Percentiles rank a stretch among this genome's conserved stretches.
These are phyloP conservation scores for Osmoderma eremita DNA, from an alignment of 2,888 invertebrate genomes.

Conservation along the genomic window DNA sequence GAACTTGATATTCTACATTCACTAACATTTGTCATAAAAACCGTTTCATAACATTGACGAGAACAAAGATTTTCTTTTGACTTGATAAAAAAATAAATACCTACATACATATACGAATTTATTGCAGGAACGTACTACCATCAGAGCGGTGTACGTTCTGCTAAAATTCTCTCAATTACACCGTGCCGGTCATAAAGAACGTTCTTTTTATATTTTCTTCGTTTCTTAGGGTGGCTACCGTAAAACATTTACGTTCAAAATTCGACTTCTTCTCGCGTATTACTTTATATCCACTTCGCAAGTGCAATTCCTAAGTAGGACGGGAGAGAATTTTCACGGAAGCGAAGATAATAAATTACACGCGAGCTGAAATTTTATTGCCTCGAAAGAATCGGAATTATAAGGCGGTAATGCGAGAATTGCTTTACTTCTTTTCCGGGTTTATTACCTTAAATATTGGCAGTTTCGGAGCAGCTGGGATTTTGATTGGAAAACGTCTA, in stretches of 20 bases:
- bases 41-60: not conserved
- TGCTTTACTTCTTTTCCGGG: slow-evolving; percentile 2
- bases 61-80: not conserved
- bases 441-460: slow-evolving; percentile 5
- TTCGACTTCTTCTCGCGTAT: slow-evolving; percentile 4
- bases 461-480: too few relatives aligned
- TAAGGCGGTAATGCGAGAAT: slow-evolving; percentile 23
- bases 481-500: too few relatives aligned
- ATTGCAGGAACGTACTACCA: not conserved
- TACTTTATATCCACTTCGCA: not conserved
- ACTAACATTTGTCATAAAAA: not conserved
- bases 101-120: too few relatives aligned
- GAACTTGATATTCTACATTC: too few relatives aligned
- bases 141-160: not conserved
- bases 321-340: not conserved
- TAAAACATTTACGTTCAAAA: slow-evolving; percentile 7
- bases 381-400: slow-evolving; percentile 14
- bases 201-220: slow-evolving; percentile 8
- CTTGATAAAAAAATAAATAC: not conserved
- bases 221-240: not conserved
- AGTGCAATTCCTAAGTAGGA: not conserved
- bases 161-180: slow-evolving; percentile 23
- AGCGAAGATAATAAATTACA: slow-evolving; percentile 15
- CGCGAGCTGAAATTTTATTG: slow-evolving; percentile 22
- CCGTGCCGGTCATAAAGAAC: slow-evolving; percentile 2